A percentile compares a stretch with the other conserved stretches of the same genome.
These are phyloP conservation scores for Epizoanthus rinbou DNA, from an alignment of 92 coral and sea anemone species.

Conservation along the genomic window DNA sequence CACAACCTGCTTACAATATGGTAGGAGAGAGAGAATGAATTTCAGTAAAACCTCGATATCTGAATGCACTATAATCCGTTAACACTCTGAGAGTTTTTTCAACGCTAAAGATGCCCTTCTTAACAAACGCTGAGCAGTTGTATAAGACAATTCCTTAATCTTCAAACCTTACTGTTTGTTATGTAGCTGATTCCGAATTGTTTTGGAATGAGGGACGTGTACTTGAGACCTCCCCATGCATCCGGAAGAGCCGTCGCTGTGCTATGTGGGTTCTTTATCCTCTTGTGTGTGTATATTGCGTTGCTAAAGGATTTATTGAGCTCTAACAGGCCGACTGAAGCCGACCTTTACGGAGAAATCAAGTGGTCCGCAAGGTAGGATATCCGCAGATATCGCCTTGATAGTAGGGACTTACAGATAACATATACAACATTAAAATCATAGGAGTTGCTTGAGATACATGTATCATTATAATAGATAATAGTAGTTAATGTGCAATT, in stretches of 20 bases:
- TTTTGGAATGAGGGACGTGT: conserved; percentile 15
- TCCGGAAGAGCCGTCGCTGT: background rate
- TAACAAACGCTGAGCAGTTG: no score
- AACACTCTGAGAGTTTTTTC: no score
- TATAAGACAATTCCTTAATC: no score
- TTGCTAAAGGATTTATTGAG: conserved; percentile 22
- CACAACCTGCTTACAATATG: conserved; percentile 20
- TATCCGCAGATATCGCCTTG: background rate
- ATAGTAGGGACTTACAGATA: background rate
- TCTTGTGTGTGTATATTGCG: conserved; percentile 28
- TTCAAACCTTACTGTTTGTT: background rate
- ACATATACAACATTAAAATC: background rate
- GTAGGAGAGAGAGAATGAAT: background rate
- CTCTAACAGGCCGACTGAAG: conserved; percentile 22
- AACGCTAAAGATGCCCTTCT: no score
- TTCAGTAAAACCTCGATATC: no score
- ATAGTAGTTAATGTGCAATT: no score
- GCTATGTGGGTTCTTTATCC: background rate
- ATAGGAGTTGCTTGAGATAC: no score
- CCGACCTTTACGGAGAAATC: background rate
- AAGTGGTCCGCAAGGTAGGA: background rate
- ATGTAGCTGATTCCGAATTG: background rate
- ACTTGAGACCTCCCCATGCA: background rate
- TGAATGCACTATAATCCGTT: no score
- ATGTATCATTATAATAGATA: no score